Percentiles rank a stretch among this genome's conserved stretches.
Conservation (phyloP, 2,797 vertebrate genomes). For the Lagorchestes hirsutus region DNA sequence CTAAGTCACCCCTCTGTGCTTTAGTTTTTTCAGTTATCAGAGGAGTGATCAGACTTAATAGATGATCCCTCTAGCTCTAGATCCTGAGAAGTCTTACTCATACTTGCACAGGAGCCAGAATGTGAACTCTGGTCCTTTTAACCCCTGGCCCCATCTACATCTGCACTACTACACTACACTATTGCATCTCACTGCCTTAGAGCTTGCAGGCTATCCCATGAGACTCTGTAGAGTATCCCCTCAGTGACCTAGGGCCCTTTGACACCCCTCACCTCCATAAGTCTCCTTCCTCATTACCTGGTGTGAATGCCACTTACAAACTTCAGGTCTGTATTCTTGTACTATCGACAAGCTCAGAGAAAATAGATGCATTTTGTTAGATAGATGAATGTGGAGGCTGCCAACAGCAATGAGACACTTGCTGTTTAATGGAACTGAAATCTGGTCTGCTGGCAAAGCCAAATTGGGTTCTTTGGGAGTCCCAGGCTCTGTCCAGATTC, state of each 20-base stretch:
- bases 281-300: background rate
- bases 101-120: background rate
- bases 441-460: background rate
- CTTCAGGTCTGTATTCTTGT: constrained; percentile 52
- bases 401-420: background rate
- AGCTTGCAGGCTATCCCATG: background rate
- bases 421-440: background rate
- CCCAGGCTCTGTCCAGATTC: constrained; percentile 2
- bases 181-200: background rate
- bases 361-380: background rate
- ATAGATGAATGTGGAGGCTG: background rate
- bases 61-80: background rate
- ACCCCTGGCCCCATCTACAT: background rate
- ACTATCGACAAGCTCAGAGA: constrained; percentile 34
- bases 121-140: background rate
- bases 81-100: background rate
- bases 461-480: background rate
- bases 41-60: background rate
- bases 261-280: rapidly evolving
- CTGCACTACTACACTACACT: background rate
- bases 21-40: background rate
- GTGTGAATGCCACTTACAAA: background rate
- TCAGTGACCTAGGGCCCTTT: background rate
- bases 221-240: background rate
- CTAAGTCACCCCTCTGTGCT: background rate